These are phyloP conservation scores for Cyprinodon brontotheroides DNA, from an alignment of 2,113 vertebrate genomes.

Conservation along the genomic window DNA sequence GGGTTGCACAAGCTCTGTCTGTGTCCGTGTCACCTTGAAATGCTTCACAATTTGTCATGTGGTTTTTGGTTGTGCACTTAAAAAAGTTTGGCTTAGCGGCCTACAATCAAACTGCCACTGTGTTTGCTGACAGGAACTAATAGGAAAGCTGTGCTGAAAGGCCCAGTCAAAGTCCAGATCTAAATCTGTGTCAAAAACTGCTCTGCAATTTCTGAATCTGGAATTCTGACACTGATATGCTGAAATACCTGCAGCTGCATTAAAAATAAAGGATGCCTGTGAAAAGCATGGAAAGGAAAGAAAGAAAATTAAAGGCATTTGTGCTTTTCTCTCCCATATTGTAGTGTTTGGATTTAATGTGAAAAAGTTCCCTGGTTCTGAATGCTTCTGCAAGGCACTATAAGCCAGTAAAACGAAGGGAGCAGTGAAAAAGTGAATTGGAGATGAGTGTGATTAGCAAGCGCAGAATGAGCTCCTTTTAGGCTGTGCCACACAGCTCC, in stretches of 20 bases:
- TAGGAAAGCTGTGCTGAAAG: not conserved
- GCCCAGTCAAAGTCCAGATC: not conserved
- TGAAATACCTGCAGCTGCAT: not conserved
- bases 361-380: not conserved
- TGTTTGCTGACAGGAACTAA: no score
- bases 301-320: not conserved
- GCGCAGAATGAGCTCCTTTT: conserved; percentile 44
- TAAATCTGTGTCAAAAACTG: not conserved
- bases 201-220: not conserved
- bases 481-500: conserved; percentile 39
- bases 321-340: not conserved
- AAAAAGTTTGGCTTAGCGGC: no score
- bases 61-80: not conserved
- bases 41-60: not conserved
- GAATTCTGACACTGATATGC: not conserved
- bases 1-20: not conserved
- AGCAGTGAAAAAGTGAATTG: not conserved
- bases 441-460: conserved; percentile 54
- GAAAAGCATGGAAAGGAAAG: not conserved
- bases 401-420: not conserved
- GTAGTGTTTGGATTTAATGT: not conserved
- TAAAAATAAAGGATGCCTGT: not conserved
- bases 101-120: no score
- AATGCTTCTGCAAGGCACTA: not conserved
- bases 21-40: not conserved